Percentiles rank a stretch among this genome's conserved stretches.
These are phyloP conservation scores for Drosophila paulistorum DNA, from an alignment of 1,140 invertebrate genomes.

Conservation along the genomic window DNA sequence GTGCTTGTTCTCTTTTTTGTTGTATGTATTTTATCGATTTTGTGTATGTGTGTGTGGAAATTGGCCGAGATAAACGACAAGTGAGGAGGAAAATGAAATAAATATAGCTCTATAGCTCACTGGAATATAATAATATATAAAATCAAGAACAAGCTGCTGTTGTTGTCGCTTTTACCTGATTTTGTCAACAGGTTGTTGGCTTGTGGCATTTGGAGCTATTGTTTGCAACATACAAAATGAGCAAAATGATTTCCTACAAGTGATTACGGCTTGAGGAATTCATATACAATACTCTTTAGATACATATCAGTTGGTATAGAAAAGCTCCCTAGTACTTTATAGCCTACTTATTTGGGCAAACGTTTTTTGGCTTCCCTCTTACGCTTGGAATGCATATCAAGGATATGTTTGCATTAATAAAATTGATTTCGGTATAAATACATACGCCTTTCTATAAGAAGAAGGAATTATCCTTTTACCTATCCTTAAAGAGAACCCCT, in stretches of 20 bases:
- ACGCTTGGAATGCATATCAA: too few relatives aligned
- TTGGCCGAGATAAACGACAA: slow-evolving; percentile 25
- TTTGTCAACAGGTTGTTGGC: slow-evolving; percentile 64
- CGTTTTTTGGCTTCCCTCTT: too few relatives aligned
- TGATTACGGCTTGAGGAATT: not conserved
- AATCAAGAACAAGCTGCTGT: slow-evolving; percentile 3
- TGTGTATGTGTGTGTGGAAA: slow-evolving; percentile 32
- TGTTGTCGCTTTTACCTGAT: slow-evolving; percentile 7
- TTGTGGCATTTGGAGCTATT: slow-evolving; percentile 18
- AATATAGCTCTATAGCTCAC: slow-evolving; percentile 14
- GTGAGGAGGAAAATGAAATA: slow-evolving; percentile 16
- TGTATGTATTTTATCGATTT: slow-evolving; percentile 46
- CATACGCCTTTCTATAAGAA: not conserved
- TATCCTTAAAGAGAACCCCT: too few relatives aligned
- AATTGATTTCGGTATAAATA: not conserved
- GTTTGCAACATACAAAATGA: slow-evolving; percentile 11
- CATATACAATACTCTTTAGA: too few relatives aligned
- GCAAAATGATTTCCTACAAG: not conserved
- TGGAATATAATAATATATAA: not conserved
- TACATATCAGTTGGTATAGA: too few relatives aligned
- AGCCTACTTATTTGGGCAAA: not conserved
- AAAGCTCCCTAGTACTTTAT: not conserved
- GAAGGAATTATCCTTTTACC: not conserved
- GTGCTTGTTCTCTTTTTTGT: slow-evolving; percentile 19
- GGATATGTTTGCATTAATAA: not conserved